These are phyloP conservation scores for Galerucella pusilla DNA, from an alignment of 2,888 invertebrate species.

Conservation along the genomic window DNA sequence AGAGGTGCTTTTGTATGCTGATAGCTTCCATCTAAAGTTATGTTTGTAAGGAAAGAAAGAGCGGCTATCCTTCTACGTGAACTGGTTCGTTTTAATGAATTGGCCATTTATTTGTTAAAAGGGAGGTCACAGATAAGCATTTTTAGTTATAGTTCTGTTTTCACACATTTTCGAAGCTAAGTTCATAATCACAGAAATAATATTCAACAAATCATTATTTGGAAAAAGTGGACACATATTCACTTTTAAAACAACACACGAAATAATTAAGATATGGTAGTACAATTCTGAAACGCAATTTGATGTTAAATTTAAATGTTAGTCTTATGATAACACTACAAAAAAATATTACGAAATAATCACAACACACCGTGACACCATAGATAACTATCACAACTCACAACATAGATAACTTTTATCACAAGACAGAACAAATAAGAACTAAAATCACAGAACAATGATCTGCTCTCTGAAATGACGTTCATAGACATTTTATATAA, in stretches of 20 bases:
- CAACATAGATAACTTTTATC: no score
- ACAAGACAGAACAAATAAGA: no score
- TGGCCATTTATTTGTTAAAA: conserved; percentile 64
- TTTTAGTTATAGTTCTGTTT: conserved; percentile 58
- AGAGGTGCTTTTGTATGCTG: conserved; percentile 74
- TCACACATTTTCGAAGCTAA: conserved; percentile 50
- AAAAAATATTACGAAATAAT: not conserved
- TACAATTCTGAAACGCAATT: not conserved
- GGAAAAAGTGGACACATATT: conserved; percentile 19
- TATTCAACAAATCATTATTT: conserved; percentile 13
- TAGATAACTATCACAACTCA: no score
- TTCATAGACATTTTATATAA: no score
- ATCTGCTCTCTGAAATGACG: no score
- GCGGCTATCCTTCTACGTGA: conserved; percentile 91
- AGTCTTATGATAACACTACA: not conserved
- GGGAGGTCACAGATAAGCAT: conserved; percentile 55
- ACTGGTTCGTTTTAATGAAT: conserved; percentile 70
- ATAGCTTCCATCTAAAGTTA: conserved; percentile 92
- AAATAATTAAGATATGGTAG: not conserved
- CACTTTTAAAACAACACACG: not conserved
- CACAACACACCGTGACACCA: not conserved
- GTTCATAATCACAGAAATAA: conserved; percentile 15
- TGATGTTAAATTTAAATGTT: not conserved
- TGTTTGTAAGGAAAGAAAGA: conserved; percentile 93
- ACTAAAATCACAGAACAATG: no score